Conservation (phyloP, 2,888 invertebrate genomes). For the Amiota communis region DNA sequence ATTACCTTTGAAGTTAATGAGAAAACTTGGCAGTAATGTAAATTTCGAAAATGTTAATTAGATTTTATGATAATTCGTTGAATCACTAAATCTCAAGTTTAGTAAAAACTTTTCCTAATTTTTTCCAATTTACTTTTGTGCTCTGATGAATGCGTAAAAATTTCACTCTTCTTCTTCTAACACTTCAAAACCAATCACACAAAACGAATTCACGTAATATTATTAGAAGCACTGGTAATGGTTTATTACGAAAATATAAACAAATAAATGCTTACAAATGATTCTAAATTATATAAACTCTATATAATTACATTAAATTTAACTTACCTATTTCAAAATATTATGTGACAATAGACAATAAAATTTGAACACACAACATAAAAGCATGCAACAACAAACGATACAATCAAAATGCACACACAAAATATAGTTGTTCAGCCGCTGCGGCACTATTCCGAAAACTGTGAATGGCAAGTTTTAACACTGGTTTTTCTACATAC, state of each 20-base stretch:
- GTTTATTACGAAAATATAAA: no score
- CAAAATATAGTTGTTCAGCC: no score
- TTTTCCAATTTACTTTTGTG: conserved; percentile 35
- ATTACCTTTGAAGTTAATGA: background rate
- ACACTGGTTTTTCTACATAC: conserved; percentile 37
- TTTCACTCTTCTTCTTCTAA: conserved; percentile 40
- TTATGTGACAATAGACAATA: background rate
- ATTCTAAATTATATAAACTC: no score
- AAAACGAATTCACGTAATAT: conserved; percentile 21
- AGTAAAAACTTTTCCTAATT: conserved; percentile 8
- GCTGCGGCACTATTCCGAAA: no score
- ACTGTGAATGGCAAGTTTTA: conserved; percentile 15
- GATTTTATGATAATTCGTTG: background rate
- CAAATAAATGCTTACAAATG: no score
- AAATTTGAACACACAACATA: background rate
- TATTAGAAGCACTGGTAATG: no score
- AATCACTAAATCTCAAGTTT: conserved; percentile 31
- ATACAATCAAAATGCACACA: background rate
- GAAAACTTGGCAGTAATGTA: conserved; percentile 28
- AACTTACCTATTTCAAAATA: background rate
- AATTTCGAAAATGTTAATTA: conserved; percentile 7
- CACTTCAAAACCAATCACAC: conserved; percentile 41
- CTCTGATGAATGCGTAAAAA: conserved; percentile 43
- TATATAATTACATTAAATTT: no score
- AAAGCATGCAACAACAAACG: no score